Conservation (phyloP, 2,113 vertebrate genomes). For the Chrysochloris asiatica region DNA sequence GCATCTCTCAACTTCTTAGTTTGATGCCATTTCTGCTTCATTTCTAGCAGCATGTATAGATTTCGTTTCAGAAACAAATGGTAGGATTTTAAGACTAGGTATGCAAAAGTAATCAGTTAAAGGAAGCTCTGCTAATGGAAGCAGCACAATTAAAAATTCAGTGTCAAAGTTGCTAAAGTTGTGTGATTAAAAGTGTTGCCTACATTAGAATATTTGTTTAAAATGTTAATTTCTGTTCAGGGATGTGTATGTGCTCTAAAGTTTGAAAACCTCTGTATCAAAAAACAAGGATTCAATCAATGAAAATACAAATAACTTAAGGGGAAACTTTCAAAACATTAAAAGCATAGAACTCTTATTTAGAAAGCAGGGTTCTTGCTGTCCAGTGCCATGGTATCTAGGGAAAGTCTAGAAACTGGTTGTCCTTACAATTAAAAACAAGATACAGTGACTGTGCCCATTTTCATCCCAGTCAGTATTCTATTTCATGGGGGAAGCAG, state of each 20-base stretch:
- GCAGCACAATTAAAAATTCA: background rate
- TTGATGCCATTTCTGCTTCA: background rate
- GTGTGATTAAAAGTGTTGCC: background rate
- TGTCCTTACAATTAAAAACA: background rate
- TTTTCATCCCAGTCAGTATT: background rate
- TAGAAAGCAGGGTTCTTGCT: background rate
- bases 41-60: background rate
- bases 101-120: background rate
- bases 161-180: background rate
- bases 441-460: background rate
- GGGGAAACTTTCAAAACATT: background rate
- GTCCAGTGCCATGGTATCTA: background rate
- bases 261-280: background rate
- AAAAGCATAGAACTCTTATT: background rate
- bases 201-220: background rate
- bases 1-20: background rate
- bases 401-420: background rate
- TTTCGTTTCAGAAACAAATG: background rate
- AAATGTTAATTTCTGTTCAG: background rate
- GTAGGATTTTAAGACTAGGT: background rate
- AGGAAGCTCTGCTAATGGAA: background rate
- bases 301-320: background rate
- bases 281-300: background rate
- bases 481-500: background rate
- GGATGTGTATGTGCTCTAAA: background rate